Percentiles rank a stretch among this genome's conserved stretches.
phyloP scores from a whole-genome alignment of 1,140 invertebrate genomes.

The Drosophila auraria region DNA sequence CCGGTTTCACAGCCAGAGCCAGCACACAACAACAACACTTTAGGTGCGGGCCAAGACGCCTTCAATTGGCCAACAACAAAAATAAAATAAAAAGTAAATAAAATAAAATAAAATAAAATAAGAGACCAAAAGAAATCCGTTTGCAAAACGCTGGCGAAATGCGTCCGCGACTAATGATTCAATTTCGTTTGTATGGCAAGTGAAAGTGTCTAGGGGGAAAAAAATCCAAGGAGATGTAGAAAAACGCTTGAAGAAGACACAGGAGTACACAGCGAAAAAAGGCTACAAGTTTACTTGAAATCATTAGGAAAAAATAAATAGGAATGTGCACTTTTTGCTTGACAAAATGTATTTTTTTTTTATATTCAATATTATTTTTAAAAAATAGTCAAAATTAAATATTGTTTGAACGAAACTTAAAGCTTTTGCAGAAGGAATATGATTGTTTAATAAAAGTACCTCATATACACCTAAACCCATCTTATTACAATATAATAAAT shows the following conservation, averaged over 20 bases:
- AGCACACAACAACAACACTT: constrained; percentile 3
- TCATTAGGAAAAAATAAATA: not conserved
- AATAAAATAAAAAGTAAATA: not conserved
- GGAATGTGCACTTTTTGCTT: too few species aligned
- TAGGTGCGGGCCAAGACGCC: constrained; percentile 13
- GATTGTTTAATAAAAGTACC: too few species aligned
- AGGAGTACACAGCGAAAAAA: not conserved
- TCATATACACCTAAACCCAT: too few species aligned
- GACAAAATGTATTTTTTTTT: too few species aligned
- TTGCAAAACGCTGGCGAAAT: constrained; percentile 20
- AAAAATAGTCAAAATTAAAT: too few species aligned
- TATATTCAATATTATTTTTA: too few species aligned
- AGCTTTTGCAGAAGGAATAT: too few species aligned
- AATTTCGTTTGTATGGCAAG: constrained; percentile 19
- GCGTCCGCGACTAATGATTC: constrained; percentile 9
- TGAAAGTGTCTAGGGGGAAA: constrained; percentile 13
- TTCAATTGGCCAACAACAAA: constrained; percentile 2
- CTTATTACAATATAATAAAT: not conserved
- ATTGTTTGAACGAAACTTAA: too few species aligned
- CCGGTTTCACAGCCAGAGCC: constrained; percentile 50
- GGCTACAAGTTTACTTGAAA: too few species aligned
- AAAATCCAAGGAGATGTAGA: too few species aligned
- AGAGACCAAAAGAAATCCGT: constrained; percentile 12
- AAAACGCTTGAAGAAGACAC: not conserved
- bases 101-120: not conserved